Base-by-base conservation (phyloP, 2,113 vertebrate genomes). In the Coregonus clupeaformis region DNA sequence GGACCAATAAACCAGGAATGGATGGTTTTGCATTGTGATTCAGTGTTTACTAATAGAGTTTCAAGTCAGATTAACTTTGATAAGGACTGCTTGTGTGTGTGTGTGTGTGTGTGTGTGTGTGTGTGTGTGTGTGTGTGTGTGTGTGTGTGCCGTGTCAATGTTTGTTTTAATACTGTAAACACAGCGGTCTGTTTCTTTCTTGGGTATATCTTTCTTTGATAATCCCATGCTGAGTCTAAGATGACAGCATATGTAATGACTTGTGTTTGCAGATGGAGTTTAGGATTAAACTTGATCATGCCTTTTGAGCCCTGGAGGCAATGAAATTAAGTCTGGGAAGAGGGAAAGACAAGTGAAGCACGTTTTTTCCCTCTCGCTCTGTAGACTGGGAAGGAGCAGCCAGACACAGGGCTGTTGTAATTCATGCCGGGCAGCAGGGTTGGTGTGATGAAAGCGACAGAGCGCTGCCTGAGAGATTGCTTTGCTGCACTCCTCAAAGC, bases 391-490 rank as follows among this genome's bases (percentile, higher is more conserved):
- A 90, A 93, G 92, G 93, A 91, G 94, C 92, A 93, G 93, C 94
- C 94, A 96, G 94, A 95, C 94, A 95, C 92, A 90, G 95, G 93
- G 92, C 95, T 92, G 96, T 97, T 97, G 95, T 98, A 97, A 98
- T 98, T 98, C 97, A 98, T 95, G 96, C 95, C 93, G 94, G 96
- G 96, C 96, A 95, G 95, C 95, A 95, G 94, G 95, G 95, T 96
- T 96, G 96, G 95, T 97, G 94, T 94, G 96, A 98, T 98, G 97
- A 97, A 96, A 96, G 97, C 96, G 95, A 93, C 94, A 90, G 96
- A 97, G 96, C 96, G 94, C 96, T 97, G 96, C 97, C 97, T 94
- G 93, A 94, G 95, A 99, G 97, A 99, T 99, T 99, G 97, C 96
- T 98, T 99, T 98, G 95, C 96, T 95, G 95, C 96, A 96, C 96